Evolutionary conservation across 2,113 vertebrate genomes (phyloP).

Genomic region (Numenius arquata): DNA sequence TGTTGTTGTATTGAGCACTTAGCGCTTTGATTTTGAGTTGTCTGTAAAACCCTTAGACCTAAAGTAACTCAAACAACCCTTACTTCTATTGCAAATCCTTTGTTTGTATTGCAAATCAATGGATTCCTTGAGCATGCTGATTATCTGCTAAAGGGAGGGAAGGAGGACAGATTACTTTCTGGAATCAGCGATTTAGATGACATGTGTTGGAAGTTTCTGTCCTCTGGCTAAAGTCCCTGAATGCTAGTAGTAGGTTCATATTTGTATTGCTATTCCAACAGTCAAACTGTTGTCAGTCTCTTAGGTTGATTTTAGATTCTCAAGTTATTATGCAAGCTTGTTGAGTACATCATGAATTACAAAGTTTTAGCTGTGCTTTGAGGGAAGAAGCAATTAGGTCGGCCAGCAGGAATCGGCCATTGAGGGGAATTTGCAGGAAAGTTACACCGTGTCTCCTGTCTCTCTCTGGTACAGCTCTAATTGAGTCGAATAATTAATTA

Average conservation of each 20-base stretch:
- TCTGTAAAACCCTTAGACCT: not conserved
- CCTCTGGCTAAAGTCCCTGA: not conserved
- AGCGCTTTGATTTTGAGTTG: not conserved
- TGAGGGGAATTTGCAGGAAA: slow-evolving; percentile 8
- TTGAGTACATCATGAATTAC: slow-evolving; percentile 1
- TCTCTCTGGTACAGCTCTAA: slow-evolving; percentile 46
- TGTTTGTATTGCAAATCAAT: not conserved
- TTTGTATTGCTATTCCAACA: not conserved
- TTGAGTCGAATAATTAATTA: slow-evolving; percentile 61
- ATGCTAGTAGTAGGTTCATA: not conserved
- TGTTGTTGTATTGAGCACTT: not conserved
- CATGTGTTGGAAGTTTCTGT: not conserved
- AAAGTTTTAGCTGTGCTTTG: slow-evolving; percentile 12
- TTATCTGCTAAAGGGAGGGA: not conserved
- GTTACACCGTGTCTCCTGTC: not conserved
- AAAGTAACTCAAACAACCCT: not conserved
- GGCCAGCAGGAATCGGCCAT: not conserved
- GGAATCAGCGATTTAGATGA: not conserved
- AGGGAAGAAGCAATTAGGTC: not conserved
- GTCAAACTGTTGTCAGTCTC: not conserved
- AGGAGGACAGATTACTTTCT: not conserved
- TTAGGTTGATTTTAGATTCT: not conserved
- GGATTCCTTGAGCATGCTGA: not conserved
- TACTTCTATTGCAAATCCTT: not conserved
- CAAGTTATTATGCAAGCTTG: not conserved